These are phyloP conservation scores for Meriones unguiculatus DNA, from an alignment of 2,113 vertebrate species.

Conservation along the genomic window DNA sequence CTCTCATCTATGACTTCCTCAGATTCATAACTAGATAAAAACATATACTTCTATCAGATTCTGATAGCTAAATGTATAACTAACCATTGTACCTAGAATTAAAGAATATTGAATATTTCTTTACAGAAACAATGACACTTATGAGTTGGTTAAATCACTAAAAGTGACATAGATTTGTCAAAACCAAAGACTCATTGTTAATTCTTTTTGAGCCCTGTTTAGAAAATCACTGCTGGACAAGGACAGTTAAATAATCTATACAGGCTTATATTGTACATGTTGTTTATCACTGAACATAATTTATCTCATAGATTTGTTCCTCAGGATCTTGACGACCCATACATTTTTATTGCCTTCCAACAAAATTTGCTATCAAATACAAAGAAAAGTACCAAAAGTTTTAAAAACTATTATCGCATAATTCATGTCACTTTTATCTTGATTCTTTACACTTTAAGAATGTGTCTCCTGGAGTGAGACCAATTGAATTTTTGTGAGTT, in stretches of 20 bases:
- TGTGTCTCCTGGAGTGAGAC: not conserved
- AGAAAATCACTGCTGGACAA: constrained; percentile 51
- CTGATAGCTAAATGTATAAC: constrained; percentile 24
- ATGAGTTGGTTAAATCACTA: not conserved
- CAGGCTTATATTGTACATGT: not conserved
- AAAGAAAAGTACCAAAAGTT: not conserved
- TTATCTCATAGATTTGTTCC: constrained; percentile 10
- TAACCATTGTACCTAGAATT: not conserved
- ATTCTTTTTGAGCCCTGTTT: constrained; percentile 34
- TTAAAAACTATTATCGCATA: not conserved
- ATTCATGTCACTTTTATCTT: not conserved
- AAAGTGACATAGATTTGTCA: constrained; percentile 45
- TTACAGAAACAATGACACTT: not conserved
- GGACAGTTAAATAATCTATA: not conserved
- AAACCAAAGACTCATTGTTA: constrained; percentile 1
- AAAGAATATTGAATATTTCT: not conserved
- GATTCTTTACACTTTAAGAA: not conserved
- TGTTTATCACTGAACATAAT: constrained; percentile 16
- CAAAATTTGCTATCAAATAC: not conserved
- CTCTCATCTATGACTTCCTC: not conserved
- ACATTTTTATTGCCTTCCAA: constrained; percentile 14
- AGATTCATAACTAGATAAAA: not conserved
- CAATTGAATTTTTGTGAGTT: not conserved
- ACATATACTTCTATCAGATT: not conserved
- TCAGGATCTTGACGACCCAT: not conserved